Percentiles rank a stretch among this genome's conserved stretches.
phyloP scores from a whole-genome alignment of 2,113 vertebrate genomes.

The Silurus glanis region DNA sequence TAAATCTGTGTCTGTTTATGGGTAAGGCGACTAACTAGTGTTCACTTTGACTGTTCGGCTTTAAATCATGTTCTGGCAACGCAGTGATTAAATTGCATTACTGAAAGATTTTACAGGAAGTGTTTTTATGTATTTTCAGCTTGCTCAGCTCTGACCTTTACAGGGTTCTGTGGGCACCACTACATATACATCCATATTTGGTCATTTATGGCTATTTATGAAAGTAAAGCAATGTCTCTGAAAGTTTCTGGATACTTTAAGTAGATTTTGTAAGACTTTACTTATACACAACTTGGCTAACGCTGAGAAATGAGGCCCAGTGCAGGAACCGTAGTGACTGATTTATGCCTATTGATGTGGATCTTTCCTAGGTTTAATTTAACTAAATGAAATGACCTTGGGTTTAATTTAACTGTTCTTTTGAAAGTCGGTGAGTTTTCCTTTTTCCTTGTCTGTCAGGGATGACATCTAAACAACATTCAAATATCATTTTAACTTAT shows the following conservation, averaged over 20 bases:
- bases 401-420: background rate
- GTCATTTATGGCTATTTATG: background rate
- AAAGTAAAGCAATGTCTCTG: background rate
- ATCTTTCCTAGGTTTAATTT: background rate
- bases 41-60: background rate
- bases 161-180: background rate
- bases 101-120: too few relatives aligned
- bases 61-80: background rate
- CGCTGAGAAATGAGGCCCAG: background rate
- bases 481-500: background rate
- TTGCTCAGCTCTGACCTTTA: background rate
- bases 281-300: background rate
- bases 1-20: background rate
- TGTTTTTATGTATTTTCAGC: too few relatives aligned
- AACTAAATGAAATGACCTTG: background rate
- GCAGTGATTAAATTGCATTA: too few relatives aligned
- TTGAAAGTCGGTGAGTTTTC: background rate
- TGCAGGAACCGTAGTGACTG: background rate
- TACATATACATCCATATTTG: background rate
- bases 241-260: background rate
- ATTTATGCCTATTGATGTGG: background rate
- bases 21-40: background rate
- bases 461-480: background rate
- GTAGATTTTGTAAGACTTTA: background rate
- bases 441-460: background rate